phyloP scores from a whole-genome alignment of 1,140 invertebrate genomes.

The Pseudachorutes palmiensis region DNA sequence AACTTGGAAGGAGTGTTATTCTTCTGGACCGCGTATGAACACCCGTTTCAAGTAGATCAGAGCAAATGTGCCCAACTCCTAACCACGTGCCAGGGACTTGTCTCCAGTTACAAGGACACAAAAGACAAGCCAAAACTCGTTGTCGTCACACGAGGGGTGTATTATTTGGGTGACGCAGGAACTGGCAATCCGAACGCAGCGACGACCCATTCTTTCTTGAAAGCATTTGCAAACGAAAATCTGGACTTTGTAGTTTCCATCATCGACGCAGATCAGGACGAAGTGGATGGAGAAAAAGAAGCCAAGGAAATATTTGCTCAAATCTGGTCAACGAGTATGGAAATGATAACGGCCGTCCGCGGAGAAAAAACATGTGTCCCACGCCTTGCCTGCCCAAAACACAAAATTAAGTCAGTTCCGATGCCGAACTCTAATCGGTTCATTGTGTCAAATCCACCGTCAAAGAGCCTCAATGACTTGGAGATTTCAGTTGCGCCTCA shows the following conservation, averaged over 20 bases:
- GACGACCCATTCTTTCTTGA: slow-evolving; percentile 16
- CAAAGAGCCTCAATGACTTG: background rate
- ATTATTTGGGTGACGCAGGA: slow-evolving; percentile 15
- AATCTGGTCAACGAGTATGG: background rate
- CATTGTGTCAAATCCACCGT: background rate
- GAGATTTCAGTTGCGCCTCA: background rate
- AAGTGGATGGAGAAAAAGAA: background rate
- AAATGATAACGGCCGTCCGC: background rate
- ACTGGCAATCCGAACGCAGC: slow-evolving; percentile 7
- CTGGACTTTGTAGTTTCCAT: background rate
- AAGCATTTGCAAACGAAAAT: slow-evolving; percentile 18
- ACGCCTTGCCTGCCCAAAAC: background rate
- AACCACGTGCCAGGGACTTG: background rate
- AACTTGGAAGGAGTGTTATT: background rate
- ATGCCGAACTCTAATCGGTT: background rate
- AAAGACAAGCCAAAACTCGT: slow-evolving; percentile 15
- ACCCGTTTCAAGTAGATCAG: too few relatives aligned
- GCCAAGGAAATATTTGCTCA: background rate
- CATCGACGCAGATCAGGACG: slow-evolving; percentile 24
- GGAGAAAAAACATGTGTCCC: background rate
- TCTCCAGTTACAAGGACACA: background rate
- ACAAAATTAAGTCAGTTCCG: background rate
- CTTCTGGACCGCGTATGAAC: background rate
- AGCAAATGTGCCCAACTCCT: background rate
- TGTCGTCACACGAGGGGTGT: slow-evolving; percentile 14